phyloP scores from a whole-genome alignment of 1,140 invertebrate species.

The Cydia strobilella region DNA sequence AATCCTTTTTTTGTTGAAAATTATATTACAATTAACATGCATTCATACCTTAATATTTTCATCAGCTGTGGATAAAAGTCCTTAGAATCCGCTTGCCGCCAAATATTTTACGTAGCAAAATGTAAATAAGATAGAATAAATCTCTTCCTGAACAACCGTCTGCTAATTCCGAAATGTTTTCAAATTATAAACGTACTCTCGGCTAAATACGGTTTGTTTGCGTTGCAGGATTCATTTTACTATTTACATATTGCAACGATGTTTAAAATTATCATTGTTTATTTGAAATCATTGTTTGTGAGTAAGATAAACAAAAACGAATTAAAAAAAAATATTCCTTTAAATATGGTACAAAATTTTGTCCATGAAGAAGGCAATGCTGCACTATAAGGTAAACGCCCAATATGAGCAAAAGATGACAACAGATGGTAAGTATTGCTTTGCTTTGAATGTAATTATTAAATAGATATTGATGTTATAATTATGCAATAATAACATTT shows the following conservation, averaged over 20 bases:
- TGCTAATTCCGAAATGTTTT: slow-evolving; percentile 47
- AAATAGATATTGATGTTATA: too few relatives aligned
- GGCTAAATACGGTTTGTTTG: slow-evolving; percentile 24
- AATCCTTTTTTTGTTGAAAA: too few relatives aligned
- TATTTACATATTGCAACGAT: slow-evolving; percentile 21
- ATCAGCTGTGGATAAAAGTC: slow-evolving; percentile 1
- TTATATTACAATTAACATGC: neutral
- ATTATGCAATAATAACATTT: too few relatives aligned
- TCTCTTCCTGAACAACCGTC: slow-evolving; percentile 47
- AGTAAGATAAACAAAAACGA: neutral
- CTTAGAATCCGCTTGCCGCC: slow-evolving; percentile 21
- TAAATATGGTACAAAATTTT: too few relatives aligned
- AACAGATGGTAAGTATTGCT: too few relatives aligned
- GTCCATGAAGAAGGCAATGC: too few relatives aligned
- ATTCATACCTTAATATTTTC: neutral
- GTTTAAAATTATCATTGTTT: slow-evolving; percentile 24
- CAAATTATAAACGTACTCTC: slow-evolving; percentile 21
- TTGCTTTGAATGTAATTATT: too few relatives aligned
- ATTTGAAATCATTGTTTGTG: neutral
- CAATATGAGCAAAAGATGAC: too few relatives aligned
- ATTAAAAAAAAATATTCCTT: too few relatives aligned
- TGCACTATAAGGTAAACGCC: too few relatives aligned
- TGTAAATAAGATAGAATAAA: slow-evolving; percentile 54
- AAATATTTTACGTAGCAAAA: slow-evolving; percentile 40
- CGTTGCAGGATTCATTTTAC: slow-evolving; percentile 12